Conservation (phyloP, 2,888 invertebrate genomes). For the Galeruca laticollis region DNA sequence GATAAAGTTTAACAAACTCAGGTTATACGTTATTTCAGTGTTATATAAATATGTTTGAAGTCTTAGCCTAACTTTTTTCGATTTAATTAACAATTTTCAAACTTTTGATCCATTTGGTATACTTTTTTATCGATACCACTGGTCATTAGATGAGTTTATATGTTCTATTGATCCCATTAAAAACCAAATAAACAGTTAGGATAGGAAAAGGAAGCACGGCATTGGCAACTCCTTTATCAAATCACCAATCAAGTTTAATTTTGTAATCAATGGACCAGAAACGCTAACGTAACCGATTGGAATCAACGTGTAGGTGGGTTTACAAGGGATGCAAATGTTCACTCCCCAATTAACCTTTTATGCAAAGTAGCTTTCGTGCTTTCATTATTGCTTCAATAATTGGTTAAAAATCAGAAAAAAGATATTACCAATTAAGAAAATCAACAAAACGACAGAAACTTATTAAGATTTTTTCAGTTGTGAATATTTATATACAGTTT, state of each 20-base stretch:
- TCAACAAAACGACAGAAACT: not conserved
- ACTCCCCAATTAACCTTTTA: not conserved
- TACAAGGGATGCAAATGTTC: not conserved
- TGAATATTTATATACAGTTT: too few relatives aligned
- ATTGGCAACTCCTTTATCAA: not conserved
- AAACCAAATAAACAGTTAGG: not conserved
- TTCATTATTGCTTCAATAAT: not conserved
- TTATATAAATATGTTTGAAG: too few relatives aligned
- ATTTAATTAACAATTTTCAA: too few relatives aligned
- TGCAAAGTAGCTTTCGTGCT: not conserved
- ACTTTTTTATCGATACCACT: too few relatives aligned
- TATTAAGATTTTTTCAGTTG: not conserved
- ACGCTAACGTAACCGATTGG: conserved; percentile 5
- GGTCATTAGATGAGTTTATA: too few relatives aligned
- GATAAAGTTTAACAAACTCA: too few relatives aligned
- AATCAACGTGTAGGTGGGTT: not conserved
- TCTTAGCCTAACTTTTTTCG: too few relatives aligned
- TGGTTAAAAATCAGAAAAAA: not conserved
- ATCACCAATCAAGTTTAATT: conserved; percentile 6
- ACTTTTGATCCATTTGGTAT: too few relatives aligned
- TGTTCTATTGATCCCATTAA: not conserved
- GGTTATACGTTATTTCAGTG: too few relatives aligned
- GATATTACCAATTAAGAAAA: not conserved
- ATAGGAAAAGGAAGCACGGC: not conserved
- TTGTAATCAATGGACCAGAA: conserved; percentile 1